These are phyloP conservation scores for Myrmecobius fasciatus DNA, from an alignment of 2,113 vertebrate species.

Conservation along the genomic window DNA sequence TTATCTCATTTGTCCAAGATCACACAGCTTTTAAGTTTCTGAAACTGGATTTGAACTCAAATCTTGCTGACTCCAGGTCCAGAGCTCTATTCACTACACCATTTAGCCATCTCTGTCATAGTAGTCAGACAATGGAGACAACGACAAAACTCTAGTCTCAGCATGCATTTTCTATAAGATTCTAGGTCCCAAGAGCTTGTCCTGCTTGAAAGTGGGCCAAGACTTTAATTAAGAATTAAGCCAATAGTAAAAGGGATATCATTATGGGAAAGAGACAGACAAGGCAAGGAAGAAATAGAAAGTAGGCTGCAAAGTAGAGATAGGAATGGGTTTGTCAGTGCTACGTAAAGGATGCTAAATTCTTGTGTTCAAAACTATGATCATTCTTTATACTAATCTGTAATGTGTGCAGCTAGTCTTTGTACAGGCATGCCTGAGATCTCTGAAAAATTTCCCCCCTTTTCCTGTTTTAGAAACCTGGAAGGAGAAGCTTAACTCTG, in stretches of 20 bases:
- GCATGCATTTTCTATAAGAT: neutral
- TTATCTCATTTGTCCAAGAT: neutral
- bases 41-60: neutral
- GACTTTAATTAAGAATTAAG: too few relatives aligned
- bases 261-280: too few relatives aligned
- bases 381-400: neutral
- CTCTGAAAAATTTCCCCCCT: neutral
- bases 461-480: neutral
- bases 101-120: neutral
- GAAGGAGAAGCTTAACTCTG: neutral
- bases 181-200: too few relatives aligned
- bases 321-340: neutral
- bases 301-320: neutral
- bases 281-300: neutral
- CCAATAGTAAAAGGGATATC: too few relatives aligned
- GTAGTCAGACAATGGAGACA: neutral
- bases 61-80: too few relatives aligned
- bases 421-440: neutral
- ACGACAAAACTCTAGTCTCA: neutral
- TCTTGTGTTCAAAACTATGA: neutral
- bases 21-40: neutral
- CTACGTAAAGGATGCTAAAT: neutral
- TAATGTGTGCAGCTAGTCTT: neutral
- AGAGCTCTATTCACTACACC: neutral
- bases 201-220: too few relatives aligned